Conservation (phyloP, 2,113 vertebrate genomes). For the Eulemur rufifrons region DNA sequence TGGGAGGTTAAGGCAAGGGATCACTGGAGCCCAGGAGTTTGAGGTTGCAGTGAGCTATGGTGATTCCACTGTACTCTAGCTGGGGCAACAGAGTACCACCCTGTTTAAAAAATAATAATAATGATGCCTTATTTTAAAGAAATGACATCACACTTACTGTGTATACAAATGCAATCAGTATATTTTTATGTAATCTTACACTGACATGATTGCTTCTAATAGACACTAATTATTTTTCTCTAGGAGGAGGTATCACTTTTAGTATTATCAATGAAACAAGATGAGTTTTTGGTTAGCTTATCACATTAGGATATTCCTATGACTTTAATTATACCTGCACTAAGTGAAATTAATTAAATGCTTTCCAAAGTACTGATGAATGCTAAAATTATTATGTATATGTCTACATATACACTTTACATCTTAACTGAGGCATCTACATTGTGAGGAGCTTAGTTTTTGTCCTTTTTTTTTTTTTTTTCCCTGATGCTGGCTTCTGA, state of each 20-base stretch:
- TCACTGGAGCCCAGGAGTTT: neutral
- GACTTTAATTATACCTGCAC: constrained; percentile 37
- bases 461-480: neutral
- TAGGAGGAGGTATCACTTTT: neutral
- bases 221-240: constrained; percentile 11
- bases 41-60: neutral
- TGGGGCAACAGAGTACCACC: no score
- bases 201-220: constrained; percentile 26
- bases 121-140: neutral
- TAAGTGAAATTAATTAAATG: constrained; percentile 49
- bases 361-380: neutral
- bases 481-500: constrained; percentile 62
- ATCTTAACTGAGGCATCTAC: constrained; percentile 66
- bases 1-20: neutral
- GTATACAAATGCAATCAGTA: neutral
- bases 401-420: constrained; percentile 70
- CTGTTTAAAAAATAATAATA: no score
- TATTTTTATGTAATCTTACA: neutral
- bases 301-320: neutral
- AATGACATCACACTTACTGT: neutral
- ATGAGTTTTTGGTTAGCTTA: constrained; percentile 45
- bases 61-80: neutral
- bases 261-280: neutral
- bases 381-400: constrained; percentile 59
- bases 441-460: constrained; percentile 41